Evolutionary conservation across 2,888 invertebrate genomes (phyloP).

Genomic region (Tetheella fluctuosa): DNA sequence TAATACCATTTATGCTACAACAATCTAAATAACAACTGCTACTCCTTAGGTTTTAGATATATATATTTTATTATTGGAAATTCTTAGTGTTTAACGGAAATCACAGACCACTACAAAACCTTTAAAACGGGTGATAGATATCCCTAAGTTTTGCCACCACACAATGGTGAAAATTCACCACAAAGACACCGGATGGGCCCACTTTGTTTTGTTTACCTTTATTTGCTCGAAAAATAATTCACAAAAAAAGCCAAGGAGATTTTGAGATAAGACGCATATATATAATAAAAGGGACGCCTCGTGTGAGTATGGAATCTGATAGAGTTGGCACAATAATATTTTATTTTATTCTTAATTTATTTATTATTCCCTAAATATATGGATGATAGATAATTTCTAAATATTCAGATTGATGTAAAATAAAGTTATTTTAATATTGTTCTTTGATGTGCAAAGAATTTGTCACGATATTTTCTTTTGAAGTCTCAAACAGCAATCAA

Average conservation of each 20-base stretch:
- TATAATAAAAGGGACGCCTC: conserved; percentile 38
- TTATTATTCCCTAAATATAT: background rate
- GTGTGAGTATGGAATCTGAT: conserved; percentile 20
- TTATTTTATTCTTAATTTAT: conserved; percentile 11
- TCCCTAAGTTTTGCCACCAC: conserved; percentile 25
- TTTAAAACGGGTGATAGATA: background rate
- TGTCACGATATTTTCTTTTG: background rate
- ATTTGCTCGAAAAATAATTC: conserved; percentile 60
- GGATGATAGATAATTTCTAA: background rate
- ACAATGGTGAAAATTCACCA: conserved; percentile 47
- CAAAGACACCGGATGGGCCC: conserved; percentile 70
- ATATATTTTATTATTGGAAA: background rate
- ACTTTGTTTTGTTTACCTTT: conserved; percentile 66
- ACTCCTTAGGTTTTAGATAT: background rate
- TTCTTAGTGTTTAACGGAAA: background rate
- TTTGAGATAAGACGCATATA: conserved; percentile 56
- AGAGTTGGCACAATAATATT: conserved; percentile 19
- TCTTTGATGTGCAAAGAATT: conserved; percentile 1
- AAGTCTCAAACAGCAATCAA: conserved; percentile 2
- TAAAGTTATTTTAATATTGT: background rate
- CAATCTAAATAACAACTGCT: background rate
- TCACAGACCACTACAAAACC: conserved; percentile 3
- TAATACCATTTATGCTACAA: no score
- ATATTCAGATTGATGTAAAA: background rate
- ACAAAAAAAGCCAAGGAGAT: conserved; percentile 56